Percentiles rank a stretch among this genome's conserved stretches.
phyloP scores from a whole-genome alignment of 2,113 vertebrate genomes.

The Syrmaticus mikado region DNA sequence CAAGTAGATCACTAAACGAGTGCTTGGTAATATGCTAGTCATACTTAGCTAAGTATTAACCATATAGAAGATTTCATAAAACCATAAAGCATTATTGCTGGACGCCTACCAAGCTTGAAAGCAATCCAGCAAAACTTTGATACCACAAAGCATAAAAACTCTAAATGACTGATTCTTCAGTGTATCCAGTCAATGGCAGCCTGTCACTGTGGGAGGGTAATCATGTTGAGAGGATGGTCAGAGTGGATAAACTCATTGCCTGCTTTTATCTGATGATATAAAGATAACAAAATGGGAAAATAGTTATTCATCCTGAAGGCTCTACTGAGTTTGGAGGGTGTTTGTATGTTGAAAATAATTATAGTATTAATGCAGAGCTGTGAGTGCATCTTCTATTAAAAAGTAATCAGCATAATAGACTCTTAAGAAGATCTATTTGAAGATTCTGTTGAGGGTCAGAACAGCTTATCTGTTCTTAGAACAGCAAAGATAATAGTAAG shows the following conservation, averaged over 20 bases:
- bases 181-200: neutral
- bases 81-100: neutral
- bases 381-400: slow-evolving; percentile 26
- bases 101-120: neutral
- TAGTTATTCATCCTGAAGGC: neutral
- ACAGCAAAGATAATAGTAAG: slow-evolving; percentile 64
- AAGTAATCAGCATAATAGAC: slow-evolving; percentile 60
- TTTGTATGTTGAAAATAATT: slow-evolving; percentile 54
- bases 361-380: slow-evolving; percentile 33
- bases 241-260: neutral
- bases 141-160: neutral
- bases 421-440: slow-evolving; percentile 71
- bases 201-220: neutral
- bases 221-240: neutral
- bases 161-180: neutral
- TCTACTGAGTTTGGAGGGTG: slow-evolving; percentile 14
- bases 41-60: neutral
- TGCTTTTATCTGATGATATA: neutral
- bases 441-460: slow-evolving; percentile 67
- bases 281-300: neutral
- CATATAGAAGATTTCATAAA: neutral
- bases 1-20: neutral
- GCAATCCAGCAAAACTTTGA: neutral
- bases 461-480: slow-evolving; percentile 70
- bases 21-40: neutral